phyloP scores from a whole-genome alignment of 2,113 vertebrate species.

The Narcine bancroftii region DNA sequence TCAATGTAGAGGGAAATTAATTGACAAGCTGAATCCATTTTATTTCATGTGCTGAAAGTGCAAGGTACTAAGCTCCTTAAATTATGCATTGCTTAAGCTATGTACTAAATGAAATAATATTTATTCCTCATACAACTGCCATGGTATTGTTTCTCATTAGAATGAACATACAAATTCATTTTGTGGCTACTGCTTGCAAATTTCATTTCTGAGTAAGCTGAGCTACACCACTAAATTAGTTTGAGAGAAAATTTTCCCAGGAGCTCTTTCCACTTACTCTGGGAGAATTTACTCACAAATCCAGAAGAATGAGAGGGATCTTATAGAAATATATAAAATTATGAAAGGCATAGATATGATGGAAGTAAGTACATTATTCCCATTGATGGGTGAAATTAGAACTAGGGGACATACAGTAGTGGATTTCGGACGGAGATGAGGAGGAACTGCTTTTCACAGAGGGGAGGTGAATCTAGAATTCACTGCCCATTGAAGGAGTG shows the following conservation, averaged over 20 bases:
- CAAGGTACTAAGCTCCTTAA: background rate
- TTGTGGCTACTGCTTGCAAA: background rate
- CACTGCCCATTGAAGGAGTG: too few species aligned
- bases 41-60: background rate
- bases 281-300: too few species aligned
- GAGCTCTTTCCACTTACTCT: background rate
- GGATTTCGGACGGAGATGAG: too few species aligned
- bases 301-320: too few species aligned
- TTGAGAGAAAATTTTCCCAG: background rate
- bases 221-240: background rate
- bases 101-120: background rate
- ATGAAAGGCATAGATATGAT: too few species aligned
- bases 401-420: too few species aligned
- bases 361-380: too few species aligned
- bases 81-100: background rate
- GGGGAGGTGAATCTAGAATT: too few species aligned
- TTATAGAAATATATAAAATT: too few species aligned
- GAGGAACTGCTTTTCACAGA: too few species aligned
- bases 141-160: background rate
- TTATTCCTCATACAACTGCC: background rate
- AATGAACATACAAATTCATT: background rate
- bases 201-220: background rate
- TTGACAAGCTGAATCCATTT: constrained; percentile 10
- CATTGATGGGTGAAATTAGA: too few species aligned
- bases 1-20: background rate